Evolutionary conservation across 1,140 invertebrate species (phyloP).

Genomic region (Watersipora subatra): DNA sequence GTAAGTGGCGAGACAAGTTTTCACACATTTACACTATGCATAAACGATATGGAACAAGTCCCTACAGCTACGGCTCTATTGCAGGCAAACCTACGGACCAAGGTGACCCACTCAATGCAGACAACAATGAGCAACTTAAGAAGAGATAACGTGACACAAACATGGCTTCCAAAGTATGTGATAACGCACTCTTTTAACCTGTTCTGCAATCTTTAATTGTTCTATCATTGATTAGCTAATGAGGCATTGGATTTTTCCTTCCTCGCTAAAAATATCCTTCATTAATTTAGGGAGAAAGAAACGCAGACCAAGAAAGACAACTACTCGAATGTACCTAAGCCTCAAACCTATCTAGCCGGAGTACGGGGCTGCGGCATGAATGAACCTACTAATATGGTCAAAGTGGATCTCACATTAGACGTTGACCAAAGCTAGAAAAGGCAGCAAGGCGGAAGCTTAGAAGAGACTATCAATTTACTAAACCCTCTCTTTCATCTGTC

Average conservation of each 20-base stretch:
- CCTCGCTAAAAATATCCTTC: no score
- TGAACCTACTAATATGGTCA: conserved; percentile 31
- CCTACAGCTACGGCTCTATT: conserved; percentile 7
- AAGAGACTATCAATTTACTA: no score
- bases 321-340: conserved; percentile 37
- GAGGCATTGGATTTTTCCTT: no score
- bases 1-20: conserved; percentile 41
- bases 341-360: conserved; percentile 37
- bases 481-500: no score
- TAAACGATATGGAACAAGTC: not conserved
- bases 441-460: no score
- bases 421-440: conserved; percentile 22
- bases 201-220: not conserved
- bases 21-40: no score
- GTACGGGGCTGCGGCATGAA: conserved; percentile 34
- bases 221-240: not conserved
- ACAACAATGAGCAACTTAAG: conserved; percentile 39
- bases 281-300: conserved; percentile 30
- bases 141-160: conserved; percentile 37
- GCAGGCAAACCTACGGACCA: conserved; percentile 37
- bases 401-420: conserved; percentile 40
- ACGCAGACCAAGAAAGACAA: conserved; percentile 38
- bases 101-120: conserved; percentile 38
- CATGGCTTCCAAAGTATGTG: conserved; percentile 38
- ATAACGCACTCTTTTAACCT: no score